These are phyloP conservation scores for Muntiacus reevesi DNA, from an alignment of 2,113 vertebrate genomes.

Conservation along the genomic window DNA sequence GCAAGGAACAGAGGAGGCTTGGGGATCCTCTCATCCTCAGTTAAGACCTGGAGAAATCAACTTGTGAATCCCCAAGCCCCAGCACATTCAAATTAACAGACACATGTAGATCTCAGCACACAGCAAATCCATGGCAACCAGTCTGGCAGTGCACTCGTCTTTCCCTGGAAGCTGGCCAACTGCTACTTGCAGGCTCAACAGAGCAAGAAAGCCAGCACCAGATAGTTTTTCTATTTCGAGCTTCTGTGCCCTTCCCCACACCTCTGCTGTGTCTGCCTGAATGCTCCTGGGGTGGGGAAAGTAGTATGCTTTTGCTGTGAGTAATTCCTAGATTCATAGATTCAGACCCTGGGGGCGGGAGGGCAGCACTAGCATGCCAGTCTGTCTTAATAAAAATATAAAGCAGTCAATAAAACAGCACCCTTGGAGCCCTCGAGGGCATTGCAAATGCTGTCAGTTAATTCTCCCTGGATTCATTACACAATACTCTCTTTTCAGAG, in stretches of 20 bases:
- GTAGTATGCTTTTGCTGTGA: background rate
- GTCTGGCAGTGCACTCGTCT: constrained; percentile 23
- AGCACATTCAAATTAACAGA: constrained; percentile 60
- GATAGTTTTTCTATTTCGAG: constrained; percentile 21
- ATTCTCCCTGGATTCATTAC: constrained; percentile 23
- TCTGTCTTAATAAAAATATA: constrained; percentile 59
- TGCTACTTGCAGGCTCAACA: constrained; percentile 48
- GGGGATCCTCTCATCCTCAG: constrained; percentile 31
- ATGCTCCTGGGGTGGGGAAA: background rate
- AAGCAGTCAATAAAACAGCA: constrained; percentile 56
- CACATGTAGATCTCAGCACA: constrained; percentile 56
- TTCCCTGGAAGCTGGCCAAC: constrained; percentile 50
- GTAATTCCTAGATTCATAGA: constrained; percentile 43
- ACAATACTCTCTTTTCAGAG: constrained; percentile 81
- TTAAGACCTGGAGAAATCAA: constrained; percentile 41
- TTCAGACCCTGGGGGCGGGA: background rate
- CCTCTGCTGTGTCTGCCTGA: background rate
- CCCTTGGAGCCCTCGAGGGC: constrained; percentile 5
- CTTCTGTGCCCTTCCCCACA: constrained; percentile 1
- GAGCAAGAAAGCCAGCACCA: constrained; percentile 36
- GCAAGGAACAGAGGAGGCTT: constrained; percentile 1
- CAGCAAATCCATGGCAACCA: constrained; percentile 65
- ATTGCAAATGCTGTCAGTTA: constrained; percentile 47
- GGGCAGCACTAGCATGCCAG: background rate
- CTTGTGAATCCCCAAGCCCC: constrained; percentile 25